phyloP scores from a whole-genome alignment of 1,140 invertebrate genomes.

The Bemisia tabaci region DNA sequence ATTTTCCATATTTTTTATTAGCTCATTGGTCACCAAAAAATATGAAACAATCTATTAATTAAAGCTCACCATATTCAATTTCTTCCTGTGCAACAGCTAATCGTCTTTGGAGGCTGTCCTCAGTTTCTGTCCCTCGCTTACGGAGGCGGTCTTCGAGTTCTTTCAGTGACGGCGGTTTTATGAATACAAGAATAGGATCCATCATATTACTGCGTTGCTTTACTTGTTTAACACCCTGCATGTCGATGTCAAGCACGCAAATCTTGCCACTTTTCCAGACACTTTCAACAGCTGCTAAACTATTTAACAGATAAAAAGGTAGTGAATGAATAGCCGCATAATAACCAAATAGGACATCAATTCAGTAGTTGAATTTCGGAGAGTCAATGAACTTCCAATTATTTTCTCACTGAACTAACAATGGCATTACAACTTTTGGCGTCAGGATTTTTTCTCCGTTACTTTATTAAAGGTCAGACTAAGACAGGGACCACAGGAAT shows the following conservation, averaged over 20 bases:
- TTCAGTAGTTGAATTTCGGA: too few relatives aligned
- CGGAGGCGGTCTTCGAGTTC: constrained; percentile 64
- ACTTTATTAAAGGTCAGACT: too few relatives aligned
- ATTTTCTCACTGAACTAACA: too few relatives aligned
- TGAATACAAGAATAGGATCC: constrained; percentile 74
- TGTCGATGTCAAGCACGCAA: constrained; percentile 91
- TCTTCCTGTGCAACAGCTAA: constrained; percentile 60
- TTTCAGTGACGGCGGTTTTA: constrained; percentile 80
- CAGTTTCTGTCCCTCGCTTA: constrained; percentile 73
- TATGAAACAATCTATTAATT: too few relatives aligned
- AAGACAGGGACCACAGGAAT: too few relatives aligned
- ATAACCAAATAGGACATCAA: too few relatives aligned
- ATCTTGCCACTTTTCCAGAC: constrained; percentile 68
- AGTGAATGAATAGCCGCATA: not conserved
- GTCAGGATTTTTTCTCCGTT: too few relatives aligned
- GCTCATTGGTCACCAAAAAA: too few relatives aligned
- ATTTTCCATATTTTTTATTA: too few relatives aligned
- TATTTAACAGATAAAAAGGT: constrained; percentile 33
- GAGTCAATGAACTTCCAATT: too few relatives aligned
- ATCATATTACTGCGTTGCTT: constrained; percentile 54
- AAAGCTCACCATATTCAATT: constrained; percentile 73
- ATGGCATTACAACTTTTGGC: too few relatives aligned
- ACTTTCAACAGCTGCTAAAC: constrained; percentile 72
- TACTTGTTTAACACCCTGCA: constrained; percentile 85
- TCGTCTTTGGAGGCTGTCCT: constrained; percentile 64